Percentiles rank a stretch among this genome's conserved stretches.
Conservation (phyloP, 2,113 vertebrate genomes). For the Crotalus horridus region DNA sequence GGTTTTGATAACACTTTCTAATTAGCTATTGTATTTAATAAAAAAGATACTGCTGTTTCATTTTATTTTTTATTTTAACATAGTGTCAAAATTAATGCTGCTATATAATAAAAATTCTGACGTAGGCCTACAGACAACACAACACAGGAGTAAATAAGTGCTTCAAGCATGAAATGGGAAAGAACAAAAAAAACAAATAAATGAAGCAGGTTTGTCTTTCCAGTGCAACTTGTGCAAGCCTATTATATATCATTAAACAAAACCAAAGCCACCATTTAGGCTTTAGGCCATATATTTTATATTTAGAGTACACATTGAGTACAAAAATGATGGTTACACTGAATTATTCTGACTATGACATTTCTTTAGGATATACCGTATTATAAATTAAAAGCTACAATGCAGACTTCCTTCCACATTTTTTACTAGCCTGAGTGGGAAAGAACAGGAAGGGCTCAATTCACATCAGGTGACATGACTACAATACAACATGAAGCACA, state of each 20-base stretch:
- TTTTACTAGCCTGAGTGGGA: conserved; percentile 23
- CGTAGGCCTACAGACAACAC: conserved; percentile 4
- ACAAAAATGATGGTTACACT: conserved; percentile 25
- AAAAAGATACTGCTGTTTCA: conserved; percentile 58
- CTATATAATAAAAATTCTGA: conserved; percentile 20
- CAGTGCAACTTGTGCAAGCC: conserved; percentile 27
- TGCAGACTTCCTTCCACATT: conserved; percentile 20
- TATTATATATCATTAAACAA: conserved; percentile 21
- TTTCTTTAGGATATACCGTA: neutral
- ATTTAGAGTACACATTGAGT: conserved; percentile 29
- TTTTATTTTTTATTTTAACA: conserved; percentile 41
- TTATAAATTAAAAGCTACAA: conserved; percentile 36
- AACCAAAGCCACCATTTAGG: conserved; percentile 23
- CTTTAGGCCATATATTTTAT: conserved; percentile 34
- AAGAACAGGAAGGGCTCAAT: neutral
- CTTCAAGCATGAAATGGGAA: conserved; percentile 39
- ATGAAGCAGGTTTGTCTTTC: conserved; percentile 47
- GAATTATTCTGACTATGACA: conserved; percentile 24
- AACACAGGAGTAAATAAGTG: conserved; percentile 10
- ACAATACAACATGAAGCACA: neutral
- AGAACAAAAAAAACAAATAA: conserved; percentile 39
- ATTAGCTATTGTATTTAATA: conserved; percentile 13
- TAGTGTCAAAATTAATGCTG: conserved; percentile 13
- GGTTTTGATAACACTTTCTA: conserved; percentile 10
- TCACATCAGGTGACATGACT: neutral